Base-by-base conservation (phyloP, 2,113 vertebrate genomes). In the Arizona elegans region DNA sequence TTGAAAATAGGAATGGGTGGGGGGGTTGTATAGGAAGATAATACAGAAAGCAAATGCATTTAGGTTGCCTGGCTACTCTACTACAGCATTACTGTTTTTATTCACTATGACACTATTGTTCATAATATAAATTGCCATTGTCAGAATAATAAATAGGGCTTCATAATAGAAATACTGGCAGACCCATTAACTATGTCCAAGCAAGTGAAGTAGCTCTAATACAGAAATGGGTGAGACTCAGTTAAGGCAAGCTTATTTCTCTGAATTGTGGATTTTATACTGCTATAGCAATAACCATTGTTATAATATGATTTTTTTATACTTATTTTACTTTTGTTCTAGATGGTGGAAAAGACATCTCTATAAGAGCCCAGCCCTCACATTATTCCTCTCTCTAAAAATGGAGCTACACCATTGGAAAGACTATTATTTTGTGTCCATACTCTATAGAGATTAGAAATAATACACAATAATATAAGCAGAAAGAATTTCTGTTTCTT, bases 31-130 rank as follows among this genome's bases (percentile, higher is more conserved):
- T 43, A 43, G 47, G 10, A 53, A 24, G 29, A 87, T 70, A 87
- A 91, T 93, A 89, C 0, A 0, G 94, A 93, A 96, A 8, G 87
- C 86, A 59, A 93, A 92, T 62, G 87, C 93, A 92, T 96, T 94
- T 70, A 0, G 96, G 96, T 96, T 95, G 96, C 96, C 94, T 95
- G 91, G 0, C 87, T 92, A 94, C 86, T 93, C 91, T 92, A 90
- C 92, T 75, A 62, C 90, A 93, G 88, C 92, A 92, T 87, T 93
- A 92, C 93, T 94, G 95, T 94, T 97, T 96, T 94, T 96, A 96
- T 96, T 95, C 96, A 94, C 93, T 95, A 93, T 0, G 89, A 96
- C 96, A 93, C 95, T 95, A 97, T 97, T 97, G 96, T 97, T 97
- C 96, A 95, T 92, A 95, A 97, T 96, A 97, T 93, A 97, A 97